phyloP scores from a whole-genome alignment of 2,888 invertebrate genomes.

The Sicus ferrugineus region DNA sequence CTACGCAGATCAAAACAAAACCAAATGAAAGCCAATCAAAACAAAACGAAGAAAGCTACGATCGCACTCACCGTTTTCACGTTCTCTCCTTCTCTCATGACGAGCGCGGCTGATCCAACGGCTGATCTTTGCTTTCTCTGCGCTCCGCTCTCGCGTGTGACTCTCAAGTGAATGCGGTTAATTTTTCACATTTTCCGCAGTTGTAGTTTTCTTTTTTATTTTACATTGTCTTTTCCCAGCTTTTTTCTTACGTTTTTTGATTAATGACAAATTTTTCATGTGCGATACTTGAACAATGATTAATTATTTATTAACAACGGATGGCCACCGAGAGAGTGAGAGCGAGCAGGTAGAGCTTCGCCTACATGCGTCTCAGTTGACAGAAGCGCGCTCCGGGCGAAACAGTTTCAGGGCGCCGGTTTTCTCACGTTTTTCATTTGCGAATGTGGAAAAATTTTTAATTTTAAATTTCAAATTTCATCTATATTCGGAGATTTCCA shows the following conservation, averaged over 20 bases:
- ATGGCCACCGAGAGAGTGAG: no score
- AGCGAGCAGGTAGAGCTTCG: not conserved
- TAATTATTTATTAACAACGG: no score
- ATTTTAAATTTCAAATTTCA: no score
- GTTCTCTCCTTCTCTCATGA: not conserved
- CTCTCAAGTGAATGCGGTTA: not conserved
- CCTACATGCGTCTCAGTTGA: not conserved
- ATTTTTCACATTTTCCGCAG: not conserved
- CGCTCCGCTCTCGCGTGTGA: no score
- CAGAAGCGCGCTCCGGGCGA: not conserved
- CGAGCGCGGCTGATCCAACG: no score
- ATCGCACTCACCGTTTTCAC: conserved; percentile 8
- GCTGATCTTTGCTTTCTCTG: not conserved
- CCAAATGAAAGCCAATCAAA: conserved; percentile 45
- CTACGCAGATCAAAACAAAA: conserved; percentile 51
- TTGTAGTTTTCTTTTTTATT: not conserved
- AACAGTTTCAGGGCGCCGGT: no score
- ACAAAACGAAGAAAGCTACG: conserved; percentile 20
- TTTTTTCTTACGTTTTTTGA: not conserved
- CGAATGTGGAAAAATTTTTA: no score
- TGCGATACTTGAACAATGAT: not conserved
- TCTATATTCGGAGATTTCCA: no score
- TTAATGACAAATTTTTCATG: not conserved
- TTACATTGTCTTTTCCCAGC: not conserved
- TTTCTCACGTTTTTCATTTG: no score